These are phyloP conservation scores for Phycodurus eques DNA, from an alignment of 2,113 vertebrate species.

Conservation along the genomic window DNA sequence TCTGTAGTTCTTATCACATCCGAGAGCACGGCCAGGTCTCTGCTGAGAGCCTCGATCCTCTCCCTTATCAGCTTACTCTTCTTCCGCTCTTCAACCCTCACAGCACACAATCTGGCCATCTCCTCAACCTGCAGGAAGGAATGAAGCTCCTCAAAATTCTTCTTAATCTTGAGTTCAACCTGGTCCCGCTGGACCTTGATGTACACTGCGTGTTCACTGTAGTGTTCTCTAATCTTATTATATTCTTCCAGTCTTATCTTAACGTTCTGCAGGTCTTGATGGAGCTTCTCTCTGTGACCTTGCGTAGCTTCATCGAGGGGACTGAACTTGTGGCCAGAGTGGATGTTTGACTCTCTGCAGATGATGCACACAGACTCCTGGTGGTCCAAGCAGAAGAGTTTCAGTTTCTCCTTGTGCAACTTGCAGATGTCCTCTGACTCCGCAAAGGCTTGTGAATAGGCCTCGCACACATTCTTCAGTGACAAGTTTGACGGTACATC, in stretches of 20 bases:
- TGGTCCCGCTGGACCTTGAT: neutral
- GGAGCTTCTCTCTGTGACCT: neutral
- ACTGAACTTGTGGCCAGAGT: too few species aligned
- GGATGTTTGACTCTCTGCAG: too few species aligned
- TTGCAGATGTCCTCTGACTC: neutral
- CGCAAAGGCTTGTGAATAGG: neutral
- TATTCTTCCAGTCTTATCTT: neutral
- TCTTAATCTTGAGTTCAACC: too few species aligned
- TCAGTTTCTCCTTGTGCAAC: neutral
- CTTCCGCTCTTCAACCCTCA: constrained; percentile 7
- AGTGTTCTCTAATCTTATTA: neutral
- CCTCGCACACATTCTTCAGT: neutral
- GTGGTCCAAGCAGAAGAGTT: too few species aligned
- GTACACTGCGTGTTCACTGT: neutral
- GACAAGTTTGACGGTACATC: neutral
- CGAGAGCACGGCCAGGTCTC: neutral
- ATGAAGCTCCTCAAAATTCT: neutral
- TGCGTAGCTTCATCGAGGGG: neutral
- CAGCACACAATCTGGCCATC: neutral
- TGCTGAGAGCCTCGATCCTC: neutral
- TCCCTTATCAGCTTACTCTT: constrained; percentile 4
- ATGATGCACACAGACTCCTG: too few species aligned
- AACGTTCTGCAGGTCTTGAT: neutral
- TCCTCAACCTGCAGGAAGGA: constrained; percentile 8
- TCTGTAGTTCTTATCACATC: neutral